Evolutionary conservation across 1,140 invertebrate genomes (phyloP).

Genomic region (Drosophila pachea): DNA sequence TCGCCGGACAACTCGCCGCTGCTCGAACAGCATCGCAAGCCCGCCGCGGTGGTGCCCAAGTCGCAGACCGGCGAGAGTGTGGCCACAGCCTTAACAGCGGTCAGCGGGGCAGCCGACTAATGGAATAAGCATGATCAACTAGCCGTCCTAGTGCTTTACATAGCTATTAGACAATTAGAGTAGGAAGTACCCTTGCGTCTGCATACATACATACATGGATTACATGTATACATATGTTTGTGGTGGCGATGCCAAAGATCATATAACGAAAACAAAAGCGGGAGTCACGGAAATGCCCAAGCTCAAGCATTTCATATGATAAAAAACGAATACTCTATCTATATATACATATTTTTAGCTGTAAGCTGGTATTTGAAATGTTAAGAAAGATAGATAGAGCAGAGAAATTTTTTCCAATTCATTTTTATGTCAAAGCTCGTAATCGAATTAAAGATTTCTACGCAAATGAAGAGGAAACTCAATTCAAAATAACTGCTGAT

Average conservation of each 20-base stretch:
- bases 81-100: slow-evolving; percentile 48
- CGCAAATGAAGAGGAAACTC: slow-evolving; percentile 8
- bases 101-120: slow-evolving; percentile 35
- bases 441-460: slow-evolving; percentile 62
- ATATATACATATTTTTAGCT: slow-evolving; percentile 16
- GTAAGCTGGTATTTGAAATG: slow-evolving; percentile 39
- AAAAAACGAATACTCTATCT: slow-evolving; percentile 61
- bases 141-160: slow-evolving; percentile 71
- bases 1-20: slow-evolving; percentile 62
- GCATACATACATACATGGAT: neutral
- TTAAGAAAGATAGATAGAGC: slow-evolving; percentile 1
- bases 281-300: neutral
- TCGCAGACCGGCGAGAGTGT: slow-evolving; percentile 63
- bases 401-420: slow-evolving; percentile 10
- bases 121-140: slow-evolving; percentile 26
- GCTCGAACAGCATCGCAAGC: slow-evolving; percentile 29
- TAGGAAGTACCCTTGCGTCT: neutral
- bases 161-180: slow-evolving; percentile 54
- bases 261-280: slow-evolving; percentile 29
- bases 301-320: slow-evolving; percentile 4
- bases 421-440: slow-evolving; percentile 17
- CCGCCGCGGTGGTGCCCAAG: slow-evolving; percentile 35
- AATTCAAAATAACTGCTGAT: neutral
- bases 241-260: slow-evolving; percentile 66
- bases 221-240: neutral